A percentile compares a stretch with the other conserved stretches of the same genome.
phyloP scores from a whole-genome alignment of 2,888 invertebrate genomes.

The Saturnia pavonia region DNA sequence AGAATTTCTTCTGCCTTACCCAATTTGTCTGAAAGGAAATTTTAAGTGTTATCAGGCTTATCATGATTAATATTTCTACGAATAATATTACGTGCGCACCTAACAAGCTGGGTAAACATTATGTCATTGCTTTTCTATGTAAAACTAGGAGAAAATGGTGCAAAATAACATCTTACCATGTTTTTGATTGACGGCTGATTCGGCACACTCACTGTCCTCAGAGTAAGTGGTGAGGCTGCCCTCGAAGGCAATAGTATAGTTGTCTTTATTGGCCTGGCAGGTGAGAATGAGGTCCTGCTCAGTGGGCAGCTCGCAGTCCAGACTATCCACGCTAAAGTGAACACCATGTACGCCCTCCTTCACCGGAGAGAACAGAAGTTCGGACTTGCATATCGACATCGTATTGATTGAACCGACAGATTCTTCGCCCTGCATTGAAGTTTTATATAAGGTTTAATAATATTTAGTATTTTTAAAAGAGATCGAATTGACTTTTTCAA shows the following conservation, averaged over 20 bases:
- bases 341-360: slow-evolving; percentile 89
- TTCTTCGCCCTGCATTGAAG: slow-evolving; percentile 84
- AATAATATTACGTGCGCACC: slow-evolving; percentile 43
- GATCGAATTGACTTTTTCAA: neutral
- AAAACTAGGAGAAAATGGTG: slow-evolving; percentile 23
- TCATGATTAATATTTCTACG: slow-evolving; percentile 48
- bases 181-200: slow-evolving; percentile 77
- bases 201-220: slow-evolving; percentile 89
- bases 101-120: slow-evolving; percentile 49
- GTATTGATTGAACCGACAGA: slow-evolving; percentile 88
- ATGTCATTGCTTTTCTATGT: slow-evolving; percentile 39
- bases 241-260: slow-evolving; percentile 97
- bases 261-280: slow-evolving; percentile 95
- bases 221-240: slow-evolving; percentile 92
- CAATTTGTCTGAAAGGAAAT: slow-evolving; percentile 73
- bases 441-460: neutral
- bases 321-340: slow-evolving; percentile 94
- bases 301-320: slow-evolving; percentile 91
- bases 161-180: slow-evolving; percentile 56
- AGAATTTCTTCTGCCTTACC: slow-evolving; percentile 68
- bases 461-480: neutral
- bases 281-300: slow-evolving; percentile 94
- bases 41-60: slow-evolving; percentile 46
- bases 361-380: slow-evolving; percentile 94
- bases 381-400: slow-evolving; percentile 96